Conservation (phyloP, 2,888 invertebrate genomes). For the Sarcophaga caerulescens region DNA sequence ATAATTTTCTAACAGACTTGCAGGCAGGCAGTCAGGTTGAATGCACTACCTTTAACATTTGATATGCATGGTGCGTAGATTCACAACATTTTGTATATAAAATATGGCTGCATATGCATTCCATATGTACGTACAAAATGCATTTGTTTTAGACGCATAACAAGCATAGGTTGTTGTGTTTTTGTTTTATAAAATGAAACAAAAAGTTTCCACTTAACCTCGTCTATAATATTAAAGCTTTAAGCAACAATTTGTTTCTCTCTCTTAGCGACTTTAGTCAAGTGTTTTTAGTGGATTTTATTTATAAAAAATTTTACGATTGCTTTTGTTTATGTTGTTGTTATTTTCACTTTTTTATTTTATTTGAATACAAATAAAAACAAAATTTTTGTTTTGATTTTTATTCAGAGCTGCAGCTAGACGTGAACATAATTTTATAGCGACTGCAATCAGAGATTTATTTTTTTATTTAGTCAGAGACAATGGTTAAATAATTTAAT, state of each 20-base stretch:
- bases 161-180: background rate
- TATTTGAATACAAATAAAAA: no score
- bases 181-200: slow-evolving; percentile 8
- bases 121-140: background rate
- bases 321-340: background rate
- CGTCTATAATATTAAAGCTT: slow-evolving; percentile 15
- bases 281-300: no score
- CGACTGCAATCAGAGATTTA: background rate
- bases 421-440: background rate
- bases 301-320: background rate
- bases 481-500: background rate
- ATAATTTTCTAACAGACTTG: background rate
- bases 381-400: background rate
- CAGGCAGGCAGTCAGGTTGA: slow-evolving; percentile 3
- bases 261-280: background rate
- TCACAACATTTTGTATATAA: slow-evolving; percentile 6
- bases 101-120: background rate
- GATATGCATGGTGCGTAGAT: slow-evolving; percentile 26
- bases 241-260: background rate
- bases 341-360: slow-evolving; percentile 2
- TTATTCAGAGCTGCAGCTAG: no score
- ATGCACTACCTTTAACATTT: background rate
- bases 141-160: background rate
- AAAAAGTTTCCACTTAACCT: slow-evolving; percentile 21
- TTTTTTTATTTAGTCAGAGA: background rate